Conservation (phyloP, 2,797 vertebrate species). For the Poeciliopsis turneri region DNA sequence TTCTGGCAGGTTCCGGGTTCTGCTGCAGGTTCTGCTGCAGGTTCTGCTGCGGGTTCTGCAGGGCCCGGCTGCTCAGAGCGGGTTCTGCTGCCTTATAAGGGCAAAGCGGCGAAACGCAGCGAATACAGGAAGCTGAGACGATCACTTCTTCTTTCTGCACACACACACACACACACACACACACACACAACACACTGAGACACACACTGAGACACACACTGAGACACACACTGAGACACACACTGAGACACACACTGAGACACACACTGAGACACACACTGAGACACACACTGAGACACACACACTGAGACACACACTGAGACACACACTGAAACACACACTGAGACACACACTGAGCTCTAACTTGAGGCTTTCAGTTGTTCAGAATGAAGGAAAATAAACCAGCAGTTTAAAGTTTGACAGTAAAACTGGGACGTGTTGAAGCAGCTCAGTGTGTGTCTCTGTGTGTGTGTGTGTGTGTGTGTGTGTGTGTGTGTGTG, state of each 20-base stretch:
- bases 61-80: background rate
- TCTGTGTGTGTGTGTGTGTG: background rate
- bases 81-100: constrained; percentile 61
- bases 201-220: constrained; percentile 2
- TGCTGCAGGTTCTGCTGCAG: background rate
- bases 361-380: no score
- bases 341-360: no score
- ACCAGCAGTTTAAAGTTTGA: no score
- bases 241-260: no score
- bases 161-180: constrained; percentile 6
- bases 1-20: constrained; percentile 18
- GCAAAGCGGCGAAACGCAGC: constrained; percentile 6
- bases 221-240: no score
- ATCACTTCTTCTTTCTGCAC: constrained; percentile 48
- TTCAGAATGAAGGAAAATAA: no score
- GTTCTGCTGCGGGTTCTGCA: background rate
- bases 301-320: no score
- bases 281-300: no score
- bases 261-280: no score
- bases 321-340: no score
- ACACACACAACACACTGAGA: background rate
- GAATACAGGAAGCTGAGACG: constrained; percentile 43
- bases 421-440: no score
- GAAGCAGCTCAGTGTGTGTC: background rate
- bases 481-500: background rate